A percentile compares a stretch with the other conserved stretches of the same genome.
Evolutionary conservation across 2,888 invertebrate species (phyloP).

Genomic region (Zhuqinia jingwanae): DNA sequence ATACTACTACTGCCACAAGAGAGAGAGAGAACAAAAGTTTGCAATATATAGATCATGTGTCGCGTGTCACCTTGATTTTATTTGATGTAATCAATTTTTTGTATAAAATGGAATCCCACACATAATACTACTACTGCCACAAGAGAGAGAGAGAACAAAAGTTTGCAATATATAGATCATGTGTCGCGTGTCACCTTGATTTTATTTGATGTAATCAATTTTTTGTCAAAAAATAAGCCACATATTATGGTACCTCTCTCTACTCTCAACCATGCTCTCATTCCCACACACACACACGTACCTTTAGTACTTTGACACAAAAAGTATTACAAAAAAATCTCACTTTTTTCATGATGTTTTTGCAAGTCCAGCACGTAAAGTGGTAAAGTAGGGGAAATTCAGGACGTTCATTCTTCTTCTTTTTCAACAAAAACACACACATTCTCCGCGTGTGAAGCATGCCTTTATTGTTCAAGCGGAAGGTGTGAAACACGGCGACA

Average conservation of each 20-base stretch:
- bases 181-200: conserved; percentile 66
- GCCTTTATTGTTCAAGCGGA: conserved; percentile 60
- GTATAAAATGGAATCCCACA: too few relatives aligned
- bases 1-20: too few relatives aligned
- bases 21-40: not conserved
- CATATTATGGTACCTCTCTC: too few relatives aligned
- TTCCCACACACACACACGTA: conserved; percentile 10
- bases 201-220: conserved; percentile 63
- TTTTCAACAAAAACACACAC: conserved; percentile 14
- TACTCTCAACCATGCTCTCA: conserved; percentile 38
- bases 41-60: conserved; percentile 51
- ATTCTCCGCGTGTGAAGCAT: conserved; percentile 12
- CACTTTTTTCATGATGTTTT: conserved; percentile 12
- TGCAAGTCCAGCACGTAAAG: conserved; percentile 50
- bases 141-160: too few relatives aligned
- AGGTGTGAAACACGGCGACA: conserved; percentile 65
- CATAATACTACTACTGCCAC: too few relatives aligned
- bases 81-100: conserved; percentile 62
- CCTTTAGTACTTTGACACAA: not conserved
- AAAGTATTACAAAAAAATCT: not conserved
- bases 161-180: conserved; percentile 41
- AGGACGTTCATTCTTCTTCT: conserved; percentile 42
- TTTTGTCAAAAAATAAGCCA: conserved; percentile 45
- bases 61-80: conserved; percentile 67
- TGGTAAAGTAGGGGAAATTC: conserved; percentile 39